Conservation (phyloP, 1,140 invertebrate species). For the Drosophila oshimai region DNA sequence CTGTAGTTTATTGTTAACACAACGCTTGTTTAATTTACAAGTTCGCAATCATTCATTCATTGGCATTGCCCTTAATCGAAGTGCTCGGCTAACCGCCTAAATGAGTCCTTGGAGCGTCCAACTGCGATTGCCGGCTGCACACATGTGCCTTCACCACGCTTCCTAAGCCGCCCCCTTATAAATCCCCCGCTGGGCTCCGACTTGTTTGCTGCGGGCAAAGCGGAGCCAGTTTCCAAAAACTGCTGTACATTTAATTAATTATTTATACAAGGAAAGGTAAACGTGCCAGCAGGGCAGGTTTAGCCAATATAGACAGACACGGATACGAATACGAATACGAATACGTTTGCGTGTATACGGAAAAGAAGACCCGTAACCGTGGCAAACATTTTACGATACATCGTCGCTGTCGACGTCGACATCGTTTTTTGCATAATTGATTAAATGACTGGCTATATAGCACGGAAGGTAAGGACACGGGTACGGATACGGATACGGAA, state of each 20-base stretch:
- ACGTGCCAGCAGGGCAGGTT: slow-evolving; percentile 53
- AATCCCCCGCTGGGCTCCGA: background rate
- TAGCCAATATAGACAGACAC: slow-evolving; percentile 16
- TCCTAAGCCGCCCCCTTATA: background rate
- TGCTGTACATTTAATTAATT: slow-evolving; percentile 77
- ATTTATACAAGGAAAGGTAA: slow-evolving; percentile 78
- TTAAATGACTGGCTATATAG: slow-evolving; percentile 75
- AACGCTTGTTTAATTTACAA: background rate
- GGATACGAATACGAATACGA: slow-evolving; percentile 23
- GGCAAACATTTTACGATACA: slow-evolving; percentile 73
- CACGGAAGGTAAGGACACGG: slow-evolving; percentile 33
- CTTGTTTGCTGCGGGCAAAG: background rate
- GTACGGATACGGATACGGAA: too few relatives aligned
- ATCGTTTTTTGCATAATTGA: slow-evolving; percentile 79
- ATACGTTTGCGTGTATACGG: background rate
- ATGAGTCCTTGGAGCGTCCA: slow-evolving; percentile 45
- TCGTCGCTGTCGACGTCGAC: slow-evolving; percentile 61
- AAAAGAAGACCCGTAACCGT: slow-evolving; percentile 30
- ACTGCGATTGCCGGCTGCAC: slow-evolving; percentile 38
- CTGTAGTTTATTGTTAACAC: background rate
- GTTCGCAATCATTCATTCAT: slow-evolving; percentile 1
- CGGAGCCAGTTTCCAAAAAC: slow-evolving; percentile 51
- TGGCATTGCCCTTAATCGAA: slow-evolving; percentile 53
- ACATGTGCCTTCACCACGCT: background rate
- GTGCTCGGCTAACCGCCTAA: slow-evolving; percentile 53